Conservation (phyloP, 2,888 invertebrate genomes). For the Acanthosepion lycidas region DNA sequence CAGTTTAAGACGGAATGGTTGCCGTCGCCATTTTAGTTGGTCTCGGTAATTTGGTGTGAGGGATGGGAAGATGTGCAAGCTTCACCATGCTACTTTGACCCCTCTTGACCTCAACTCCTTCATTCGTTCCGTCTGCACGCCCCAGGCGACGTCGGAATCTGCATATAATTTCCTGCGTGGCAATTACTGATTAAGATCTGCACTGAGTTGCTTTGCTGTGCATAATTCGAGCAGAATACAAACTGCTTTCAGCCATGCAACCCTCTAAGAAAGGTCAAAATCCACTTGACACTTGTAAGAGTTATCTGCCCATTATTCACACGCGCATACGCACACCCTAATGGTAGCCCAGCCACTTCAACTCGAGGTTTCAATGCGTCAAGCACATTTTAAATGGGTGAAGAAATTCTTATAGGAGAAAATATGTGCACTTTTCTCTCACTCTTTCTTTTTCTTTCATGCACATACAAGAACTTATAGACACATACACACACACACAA, state of each 20-base stretch:
- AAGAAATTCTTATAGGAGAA: not conserved
- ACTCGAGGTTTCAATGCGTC: not conserved
- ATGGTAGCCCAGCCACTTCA: not conserved
- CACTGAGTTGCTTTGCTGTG: not conserved
- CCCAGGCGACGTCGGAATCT: not conserved
- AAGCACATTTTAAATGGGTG: not conserved
- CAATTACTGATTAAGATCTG: conserved; percentile 33
- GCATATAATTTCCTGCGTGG: not conserved
- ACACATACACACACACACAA: not conserved
- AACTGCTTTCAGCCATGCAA: not conserved
- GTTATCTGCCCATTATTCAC: not conserved
- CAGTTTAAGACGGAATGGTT: not conserved
- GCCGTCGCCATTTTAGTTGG: no score
- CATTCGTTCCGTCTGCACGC: not conserved
- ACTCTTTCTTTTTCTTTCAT: not conserved
- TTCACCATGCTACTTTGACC: not conserved
- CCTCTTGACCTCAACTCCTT: conserved; percentile 33
- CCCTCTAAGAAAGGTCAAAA: conserved; percentile 4
- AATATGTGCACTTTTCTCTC: not conserved
- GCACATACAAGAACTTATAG: not conserved
- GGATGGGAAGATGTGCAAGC: not conserved
- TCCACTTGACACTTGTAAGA: conserved; percentile 11
- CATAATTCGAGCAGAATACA: not conserved
- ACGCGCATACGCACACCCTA: not conserved
- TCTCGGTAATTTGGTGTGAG: not conserved